Evolutionary conservation across 1,140 invertebrate genomes (phyloP).

Genomic region (Drosophila rufa): DNA sequence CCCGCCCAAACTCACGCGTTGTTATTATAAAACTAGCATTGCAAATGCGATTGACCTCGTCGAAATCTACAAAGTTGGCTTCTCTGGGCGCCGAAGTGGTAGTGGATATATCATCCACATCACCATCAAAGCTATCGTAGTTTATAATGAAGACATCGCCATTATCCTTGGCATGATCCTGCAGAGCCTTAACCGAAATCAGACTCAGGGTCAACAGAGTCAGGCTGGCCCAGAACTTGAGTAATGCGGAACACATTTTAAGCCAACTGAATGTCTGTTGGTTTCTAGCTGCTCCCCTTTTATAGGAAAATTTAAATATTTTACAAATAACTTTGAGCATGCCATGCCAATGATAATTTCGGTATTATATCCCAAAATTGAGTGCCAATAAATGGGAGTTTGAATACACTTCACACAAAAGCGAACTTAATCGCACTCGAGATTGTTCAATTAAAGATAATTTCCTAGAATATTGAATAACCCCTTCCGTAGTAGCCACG

Average conservation of each 20-base stretch:
- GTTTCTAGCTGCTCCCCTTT: conserved; percentile 1
- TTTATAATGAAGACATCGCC: conserved; percentile 72
- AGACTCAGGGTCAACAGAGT: conserved; percentile 11
- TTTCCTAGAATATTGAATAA: background rate
- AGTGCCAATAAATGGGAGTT: conserved; percentile 32
- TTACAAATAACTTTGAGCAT: conserved; percentile 32
- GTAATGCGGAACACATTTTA: conserved; percentile 41
- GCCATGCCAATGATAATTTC: conserved; percentile 31
- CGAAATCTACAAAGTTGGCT: conserved; percentile 59
- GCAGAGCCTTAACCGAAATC: conserved; percentile 12
- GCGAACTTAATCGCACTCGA: conserved; percentile 1
- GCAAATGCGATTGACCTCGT: conserved; percentile 56
- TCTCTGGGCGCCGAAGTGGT: conserved; percentile 49
- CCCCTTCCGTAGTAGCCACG: background rate
- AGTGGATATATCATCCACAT: conserved; percentile 69
- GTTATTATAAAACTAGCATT: conserved; percentile 78
- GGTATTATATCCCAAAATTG: conserved; percentile 43
- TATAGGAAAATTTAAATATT: conserved; percentile 10
- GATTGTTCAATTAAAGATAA: conserved; percentile 28
- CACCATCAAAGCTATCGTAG: conserved; percentile 71
- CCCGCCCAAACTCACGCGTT: conserved; percentile 52
- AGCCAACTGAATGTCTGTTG: conserved; percentile 7
- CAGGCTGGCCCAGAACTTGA: conserved; percentile 9
- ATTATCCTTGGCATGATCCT: conserved; percentile 65
- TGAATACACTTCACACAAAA: conserved; percentile 35